Evolutionary conservation across 2,888 invertebrate species (phyloP), one percentile per base, ranked within the genome.

Genomic region (Lepidocyrtinus sp.): DNA sequence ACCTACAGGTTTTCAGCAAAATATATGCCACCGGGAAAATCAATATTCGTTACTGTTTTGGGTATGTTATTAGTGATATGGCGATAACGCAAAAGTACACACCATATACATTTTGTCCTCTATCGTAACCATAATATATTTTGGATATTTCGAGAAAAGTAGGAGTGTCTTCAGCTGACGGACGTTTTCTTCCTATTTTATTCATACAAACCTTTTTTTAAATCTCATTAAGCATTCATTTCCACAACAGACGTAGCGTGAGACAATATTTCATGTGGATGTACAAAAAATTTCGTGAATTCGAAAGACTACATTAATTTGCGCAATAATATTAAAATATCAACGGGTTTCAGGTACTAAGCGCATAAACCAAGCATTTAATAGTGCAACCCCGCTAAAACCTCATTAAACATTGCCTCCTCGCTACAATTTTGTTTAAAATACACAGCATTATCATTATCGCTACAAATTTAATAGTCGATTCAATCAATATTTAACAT

Each of bases 181-280:
- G 59, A 59, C 59, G 59, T 59, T 59, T 21, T 21, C 59, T 59
- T 59, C 2, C 59, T 59, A 59, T 21, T 15, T 59, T 59, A 59
- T 59, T 59, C 59, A 59, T 59, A 22, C 22, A 7, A 19, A n/a
- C 59, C 19, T 59, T 59, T 59, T 59, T 59, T 59, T 19, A 21
- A 59, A 59, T 59, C 59, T 21, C 59, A 59, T 59, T 59, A 59
- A 59, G 59, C 59, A 59, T 59, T 59, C 59, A 59, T 59, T 59
- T 59, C 59, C 21, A 59, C 59, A 21, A 21, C 22, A 21, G 3
- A 21, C 3, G 59, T 59, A 59, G 59, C 59, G 59, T 59, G 59
- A 59, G 59, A 59, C 59, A 59, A n/a, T 21, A 9, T 19, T 7
- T 59, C 21, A 2, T 2, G 59, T 59, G 59, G 59, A 12, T 21